Evolutionary conservation across 1,140 invertebrate genomes (phyloP), one percentile per base, ranked within the genome.

Genomic region (Pinna nobilis): DNA sequence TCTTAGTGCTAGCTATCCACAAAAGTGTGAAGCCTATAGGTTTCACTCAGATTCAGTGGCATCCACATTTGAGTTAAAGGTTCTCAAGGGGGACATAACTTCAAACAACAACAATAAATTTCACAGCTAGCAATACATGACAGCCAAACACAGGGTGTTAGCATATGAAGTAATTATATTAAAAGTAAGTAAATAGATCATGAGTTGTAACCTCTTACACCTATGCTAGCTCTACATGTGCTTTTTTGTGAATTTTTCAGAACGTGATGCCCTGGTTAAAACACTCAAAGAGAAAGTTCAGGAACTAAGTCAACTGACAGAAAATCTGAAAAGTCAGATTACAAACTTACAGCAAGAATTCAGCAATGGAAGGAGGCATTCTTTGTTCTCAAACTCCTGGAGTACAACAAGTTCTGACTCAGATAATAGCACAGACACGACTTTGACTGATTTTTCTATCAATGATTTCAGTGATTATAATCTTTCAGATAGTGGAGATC

Each of bases 391-490:
- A 15, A 39, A 69, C 33, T 57, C 28, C 3, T 20, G 33, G n/a
- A 32, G 37, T 35, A 33, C 50, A 20, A 37, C 65, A 28, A 53
- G 25, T 57, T n/a, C n/a, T n/a, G n/a, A n/a, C n/a, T n/a, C n/a
- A n/a, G n/a, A n/a, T n/a, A n/a, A n/a, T n/a, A n/a, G n/a, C n/a
- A n/a, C n/a, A n/a, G 41, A 25, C 15, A 32, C 6, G 23, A 55
- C 33, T n/a, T 7, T 33, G 49, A 37, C 44, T 20, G 49, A 39
- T 20, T 47, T 60, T 61, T 32, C 41, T 5, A 41, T 25, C 3
- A 60, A 74, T 47, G 44, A 59, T 60, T 69, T 57, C 4, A 69
- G 66, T 41, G 57, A 68, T 53, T 61, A 67, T 23, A 74, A 59
- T 23, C 61, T 32, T 41, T 9, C 32, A 5, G 33, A 67, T 15